Percentiles rank a stretch among this genome's conserved stretches.
These are phyloP conservation scores for Anas platyrhynchos DNA, from an alignment of 2,113 vertebrate genomes.

Conservation along the genomic window DNA sequence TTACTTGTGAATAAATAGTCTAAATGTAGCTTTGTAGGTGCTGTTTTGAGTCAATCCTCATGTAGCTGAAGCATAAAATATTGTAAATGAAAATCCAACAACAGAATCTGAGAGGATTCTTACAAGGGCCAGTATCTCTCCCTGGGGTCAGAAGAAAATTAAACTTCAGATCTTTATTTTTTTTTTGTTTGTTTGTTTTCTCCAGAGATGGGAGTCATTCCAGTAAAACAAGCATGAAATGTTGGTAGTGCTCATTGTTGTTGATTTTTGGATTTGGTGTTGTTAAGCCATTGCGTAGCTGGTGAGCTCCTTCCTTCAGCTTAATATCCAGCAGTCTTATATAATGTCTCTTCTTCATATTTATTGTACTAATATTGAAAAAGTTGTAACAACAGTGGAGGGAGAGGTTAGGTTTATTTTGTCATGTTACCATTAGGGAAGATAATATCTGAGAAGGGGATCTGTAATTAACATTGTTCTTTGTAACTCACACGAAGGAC, in stretches of 20 bases:
- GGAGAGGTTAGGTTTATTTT: neutral
- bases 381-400: neutral
- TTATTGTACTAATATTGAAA: neutral
- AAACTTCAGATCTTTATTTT: neutral
- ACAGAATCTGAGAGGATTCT: neutral
- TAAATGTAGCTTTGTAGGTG: neutral
- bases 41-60: neutral
- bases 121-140: neutral
- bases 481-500: neutral
- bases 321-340: neutral
- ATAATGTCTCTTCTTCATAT: neutral
- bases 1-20: neutral
- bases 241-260: neutral
- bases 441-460: neutral
- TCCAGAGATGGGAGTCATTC: neutral
- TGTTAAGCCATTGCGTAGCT: neutral
- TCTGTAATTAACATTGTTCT: neutral
- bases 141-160: neutral
- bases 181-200: neutral
- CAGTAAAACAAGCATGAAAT: neutral
- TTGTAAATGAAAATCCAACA: neutral
- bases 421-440: neutral
- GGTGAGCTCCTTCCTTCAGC: neutral
- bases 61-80: neutral
- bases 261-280: neutral